Base-by-base conservation (phyloP, 2,888 invertebrate genomes). In the Pycnomerus fuliginosus region DNA sequence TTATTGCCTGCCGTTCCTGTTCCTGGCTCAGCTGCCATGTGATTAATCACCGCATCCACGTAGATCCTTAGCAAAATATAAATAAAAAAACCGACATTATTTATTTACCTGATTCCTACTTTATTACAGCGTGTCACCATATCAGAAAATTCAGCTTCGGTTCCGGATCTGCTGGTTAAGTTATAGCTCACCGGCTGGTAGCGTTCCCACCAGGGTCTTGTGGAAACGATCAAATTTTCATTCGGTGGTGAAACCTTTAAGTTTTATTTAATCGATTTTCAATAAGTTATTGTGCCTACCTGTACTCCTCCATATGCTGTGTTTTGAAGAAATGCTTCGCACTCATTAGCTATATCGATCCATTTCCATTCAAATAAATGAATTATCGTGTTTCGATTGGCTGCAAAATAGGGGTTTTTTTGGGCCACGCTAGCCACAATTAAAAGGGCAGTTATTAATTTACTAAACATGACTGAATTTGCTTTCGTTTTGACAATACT, bases 131-230 rank as follows among this genome's bases (percentile, higher is more conserved):
- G 76, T 15, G 74, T 71, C 1, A 86, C 82, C 92, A 93, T 93
- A 48, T 80, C 73, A 8, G 73, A 66, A 61, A 93, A 88, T 52
- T 85, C 81, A 5, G 71, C 61, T 56, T 86, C 85, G 50, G 79
- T 80, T 20, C 93, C 93, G 16, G 90, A 90, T 35, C 92, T 78
- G 0, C 89, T 89, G 1, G 67, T 63, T 29, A 90, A 71, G 10
- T 76, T 75, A 72, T 92, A 93, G 14, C 90, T 90, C 17, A 90
- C 83, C 0, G 90, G 89, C 68, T 92, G 91, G 68, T 92, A 92
- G 11, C 90, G 74, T 65, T 92, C 90, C 82, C 84, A 92, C 93
- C 92, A 93, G 0, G 92, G 87, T 1, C 86, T 76, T 1, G 65
- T 67, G 1, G 41, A 51, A 23, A 84, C 71, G 0, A 82, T 72